These are phyloP conservation scores for Ceuthmochares aereus DNA, from an alignment of 2,113 vertebrate species.

Conservation along the genomic window DNA sequence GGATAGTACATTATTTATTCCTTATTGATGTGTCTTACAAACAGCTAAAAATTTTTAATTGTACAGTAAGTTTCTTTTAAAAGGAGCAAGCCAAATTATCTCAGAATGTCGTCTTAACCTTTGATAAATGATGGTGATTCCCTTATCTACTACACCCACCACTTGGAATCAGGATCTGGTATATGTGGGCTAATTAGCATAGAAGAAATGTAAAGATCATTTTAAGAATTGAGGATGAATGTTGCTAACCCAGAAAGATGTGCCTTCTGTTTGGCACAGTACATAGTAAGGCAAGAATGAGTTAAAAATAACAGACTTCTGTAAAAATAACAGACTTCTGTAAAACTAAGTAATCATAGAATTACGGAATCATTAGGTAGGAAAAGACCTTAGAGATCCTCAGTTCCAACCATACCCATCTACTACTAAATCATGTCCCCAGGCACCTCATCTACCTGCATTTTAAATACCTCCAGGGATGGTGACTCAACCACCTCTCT, in stretches of 20 bases:
- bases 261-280: neutral
- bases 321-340: neutral
- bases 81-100: neutral
- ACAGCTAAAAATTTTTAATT: neutral
- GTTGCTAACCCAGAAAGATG: neutral
- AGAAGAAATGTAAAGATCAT: neutral
- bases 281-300: neutral
- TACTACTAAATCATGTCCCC: too few relatives aligned
- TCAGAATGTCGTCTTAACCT: neutral
- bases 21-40: neutral
- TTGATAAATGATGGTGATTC: constrained; percentile 3
- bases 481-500: too few relatives aligned
- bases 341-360: neutral
- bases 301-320: neutral
- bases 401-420: too few relatives aligned
- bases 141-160: neutral
- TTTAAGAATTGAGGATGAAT: neutral
- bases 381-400: too few relatives aligned
- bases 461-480: too few relatives aligned
- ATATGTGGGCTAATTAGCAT: neutral
- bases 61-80: constrained; percentile 11
- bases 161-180: neutral
- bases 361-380: too few relatives aligned
- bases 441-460: too few relatives aligned
- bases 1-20: neutral